Percentiles rank a stretch among this genome's conserved stretches.
phyloP scores from a whole-genome alignment of 2,113 vertebrate genomes.

The Atrichornis clamosus region DNA sequence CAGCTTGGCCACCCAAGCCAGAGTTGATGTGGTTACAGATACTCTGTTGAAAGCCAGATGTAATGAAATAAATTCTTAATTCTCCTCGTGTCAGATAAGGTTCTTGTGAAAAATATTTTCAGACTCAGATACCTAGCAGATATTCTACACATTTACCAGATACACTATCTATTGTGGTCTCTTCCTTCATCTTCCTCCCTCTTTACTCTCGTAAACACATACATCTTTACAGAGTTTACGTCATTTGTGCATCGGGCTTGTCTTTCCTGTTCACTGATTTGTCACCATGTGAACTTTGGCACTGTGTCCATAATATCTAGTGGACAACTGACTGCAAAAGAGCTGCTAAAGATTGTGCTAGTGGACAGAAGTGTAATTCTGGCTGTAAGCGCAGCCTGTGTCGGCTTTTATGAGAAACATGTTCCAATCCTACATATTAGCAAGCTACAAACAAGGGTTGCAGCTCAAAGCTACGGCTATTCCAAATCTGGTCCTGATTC shows the following conservation, averaged over 20 bases:
- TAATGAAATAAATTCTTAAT: not conserved
- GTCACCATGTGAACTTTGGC: not conserved
- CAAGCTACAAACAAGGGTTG: not conserved
- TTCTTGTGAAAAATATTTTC: conserved; percentile 7
- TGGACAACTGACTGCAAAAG: not conserved
- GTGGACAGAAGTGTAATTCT: not conserved
- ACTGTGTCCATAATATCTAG: not conserved
- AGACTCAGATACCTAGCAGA: not conserved
- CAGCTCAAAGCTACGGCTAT: not conserved
- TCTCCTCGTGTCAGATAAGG: not conserved
- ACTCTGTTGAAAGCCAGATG: conserved; percentile 10
- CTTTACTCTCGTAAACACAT: not conserved
- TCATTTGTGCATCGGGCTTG: not conserved
- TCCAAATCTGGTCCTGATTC: not conserved
- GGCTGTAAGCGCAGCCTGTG: not conserved
- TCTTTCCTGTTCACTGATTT: not conserved
- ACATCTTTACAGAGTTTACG: not conserved
- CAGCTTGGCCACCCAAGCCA: conserved; percentile 37
- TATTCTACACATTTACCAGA: not conserved
- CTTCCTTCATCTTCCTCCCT: not conserved
- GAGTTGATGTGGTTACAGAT: not conserved
- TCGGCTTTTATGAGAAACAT: not conserved
- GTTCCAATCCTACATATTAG: not conserved
- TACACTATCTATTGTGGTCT: not conserved
- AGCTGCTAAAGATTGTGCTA: not conserved